Percentiles rank a stretch among this genome's conserved stretches.
phyloP scores from a whole-genome alignment of 2,113 vertebrate genomes.

The Psettodes erumei region DNA sequence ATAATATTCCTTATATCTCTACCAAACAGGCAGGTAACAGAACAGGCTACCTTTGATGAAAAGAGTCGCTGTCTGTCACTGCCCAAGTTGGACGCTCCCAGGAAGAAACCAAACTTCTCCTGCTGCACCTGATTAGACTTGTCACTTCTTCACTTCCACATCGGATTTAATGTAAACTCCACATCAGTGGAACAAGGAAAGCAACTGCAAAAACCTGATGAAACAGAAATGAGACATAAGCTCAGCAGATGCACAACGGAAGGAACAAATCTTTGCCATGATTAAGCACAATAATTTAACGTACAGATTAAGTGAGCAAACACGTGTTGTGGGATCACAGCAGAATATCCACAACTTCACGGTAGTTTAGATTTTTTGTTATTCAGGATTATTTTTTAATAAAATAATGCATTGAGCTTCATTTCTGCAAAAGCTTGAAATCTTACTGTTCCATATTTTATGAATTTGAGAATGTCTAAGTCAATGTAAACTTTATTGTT shows the following conservation, averaged over 20 bases:
- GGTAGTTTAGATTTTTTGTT: background rate
- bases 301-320: conserved; percentile 3
- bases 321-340: background rate
- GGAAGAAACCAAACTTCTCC: conserved; percentile 82
- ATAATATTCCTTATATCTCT: conserved; percentile 5
- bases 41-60: conserved; percentile 80
- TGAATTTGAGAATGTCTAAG: background rate
- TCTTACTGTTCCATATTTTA: background rate
- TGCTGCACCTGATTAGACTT: conserved; percentile 84
- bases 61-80: conserved; percentile 78
- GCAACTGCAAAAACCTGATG: conserved; percentile 16
- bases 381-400: conserved; percentile 12
- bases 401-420: background rate
- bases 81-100: conserved; percentile 82
- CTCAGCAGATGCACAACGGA: background rate
- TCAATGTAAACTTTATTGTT: conserved; percentile 25
- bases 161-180: conserved; percentile 9
- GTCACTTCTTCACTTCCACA: background rate
- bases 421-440: conserved; percentile 1
- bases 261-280: conserved; percentile 37
- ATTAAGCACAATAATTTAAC: background rate
- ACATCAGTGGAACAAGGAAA: background rate
- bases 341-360: conserved; percentile 7
- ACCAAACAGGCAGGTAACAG: conserved; percentile 88
- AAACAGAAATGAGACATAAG: conserved; percentile 17